A percentile compares a stretch with the other conserved stretches of the same genome.
phyloP scores from a whole-genome alignment of 2,113 vertebrate species.

The Speoplatyrhinus poulsoni region DNA sequence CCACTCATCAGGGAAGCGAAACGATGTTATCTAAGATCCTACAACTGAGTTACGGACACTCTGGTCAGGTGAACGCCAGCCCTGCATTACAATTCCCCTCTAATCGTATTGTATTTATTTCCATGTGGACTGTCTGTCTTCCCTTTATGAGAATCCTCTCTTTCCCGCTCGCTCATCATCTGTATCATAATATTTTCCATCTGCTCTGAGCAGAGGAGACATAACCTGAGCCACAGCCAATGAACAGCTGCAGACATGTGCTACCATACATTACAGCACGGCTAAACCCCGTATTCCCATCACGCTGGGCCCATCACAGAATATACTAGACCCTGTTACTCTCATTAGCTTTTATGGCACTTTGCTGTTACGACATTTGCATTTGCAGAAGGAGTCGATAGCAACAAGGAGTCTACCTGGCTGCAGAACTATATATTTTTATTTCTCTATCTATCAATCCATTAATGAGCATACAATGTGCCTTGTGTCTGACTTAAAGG shows the following conservation, averaged over 20 bases:
- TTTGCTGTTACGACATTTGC: conserved; percentile 61
- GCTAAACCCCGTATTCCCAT: conserved; percentile 62
- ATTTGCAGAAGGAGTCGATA: conserved; percentile 45
- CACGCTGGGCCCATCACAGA: conserved; percentile 58
- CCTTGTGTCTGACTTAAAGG: conserved; percentile 36
- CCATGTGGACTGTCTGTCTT: neutral
- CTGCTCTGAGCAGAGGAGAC: conserved; percentile 60
- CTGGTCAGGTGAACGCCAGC: too few relatives aligned
- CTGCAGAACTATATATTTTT: conserved; percentile 21
- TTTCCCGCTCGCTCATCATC: conserved; percentile 50
- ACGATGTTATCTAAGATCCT: too few relatives aligned
- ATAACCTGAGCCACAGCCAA: conserved; percentile 56
- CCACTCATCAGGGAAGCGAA: neutral
- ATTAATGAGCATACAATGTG: neutral
- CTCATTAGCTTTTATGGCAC: conserved; percentile 69
- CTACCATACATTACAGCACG: conserved; percentile 54
- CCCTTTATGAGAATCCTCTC: neutral
- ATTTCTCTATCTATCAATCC: neutral
- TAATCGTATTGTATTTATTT: neutral
- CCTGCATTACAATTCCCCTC: conserved; percentile 10
- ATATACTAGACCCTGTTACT: conserved; percentile 63
- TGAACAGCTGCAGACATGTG: conserved; percentile 63
- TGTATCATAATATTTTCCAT: conserved; percentile 70
- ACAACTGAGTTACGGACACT: too few relatives aligned
- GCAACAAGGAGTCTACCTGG: conserved; percentile 17